phyloP scores from a whole-genome alignment of 2,888 invertebrate species.

The Leptopterna dolabrata region DNA sequence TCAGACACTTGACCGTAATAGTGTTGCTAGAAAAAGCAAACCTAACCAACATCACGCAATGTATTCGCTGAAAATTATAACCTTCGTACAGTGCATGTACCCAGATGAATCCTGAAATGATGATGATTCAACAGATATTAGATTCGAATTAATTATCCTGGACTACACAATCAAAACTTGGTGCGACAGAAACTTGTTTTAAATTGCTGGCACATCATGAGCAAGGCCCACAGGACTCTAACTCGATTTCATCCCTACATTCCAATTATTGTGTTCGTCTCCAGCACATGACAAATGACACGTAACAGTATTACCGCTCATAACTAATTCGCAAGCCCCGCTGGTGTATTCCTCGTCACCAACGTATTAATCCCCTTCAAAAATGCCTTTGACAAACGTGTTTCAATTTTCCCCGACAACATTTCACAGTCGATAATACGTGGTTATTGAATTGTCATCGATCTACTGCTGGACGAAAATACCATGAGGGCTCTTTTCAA shows the following conservation, averaged over 20 bases:
- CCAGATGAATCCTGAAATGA: no score
- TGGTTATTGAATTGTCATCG: background rate
- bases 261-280: background rate
- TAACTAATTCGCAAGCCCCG: background rate
- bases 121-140: no score
- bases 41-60: no score
- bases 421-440: background rate
- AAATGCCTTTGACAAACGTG: background rate
- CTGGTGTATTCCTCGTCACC: background rate
- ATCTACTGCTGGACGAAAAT: no score
- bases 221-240: conserved; percentile 29
- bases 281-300: background rate
- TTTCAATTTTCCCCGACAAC: background rate
- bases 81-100: no score
- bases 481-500: no score
- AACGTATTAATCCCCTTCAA: background rate
- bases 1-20: no score
- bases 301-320: background rate
- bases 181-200: background rate
- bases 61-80: no score
- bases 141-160: no score
- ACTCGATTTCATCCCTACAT: conserved; percentile 49
- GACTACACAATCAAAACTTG: background rate
- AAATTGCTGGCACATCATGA: conserved; percentile 2
- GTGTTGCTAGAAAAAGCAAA: no score